Evolutionary conservation across 2,888 invertebrate species (phyloP).

Genomic region (Caenorhabditis macrosperma): DNA sequence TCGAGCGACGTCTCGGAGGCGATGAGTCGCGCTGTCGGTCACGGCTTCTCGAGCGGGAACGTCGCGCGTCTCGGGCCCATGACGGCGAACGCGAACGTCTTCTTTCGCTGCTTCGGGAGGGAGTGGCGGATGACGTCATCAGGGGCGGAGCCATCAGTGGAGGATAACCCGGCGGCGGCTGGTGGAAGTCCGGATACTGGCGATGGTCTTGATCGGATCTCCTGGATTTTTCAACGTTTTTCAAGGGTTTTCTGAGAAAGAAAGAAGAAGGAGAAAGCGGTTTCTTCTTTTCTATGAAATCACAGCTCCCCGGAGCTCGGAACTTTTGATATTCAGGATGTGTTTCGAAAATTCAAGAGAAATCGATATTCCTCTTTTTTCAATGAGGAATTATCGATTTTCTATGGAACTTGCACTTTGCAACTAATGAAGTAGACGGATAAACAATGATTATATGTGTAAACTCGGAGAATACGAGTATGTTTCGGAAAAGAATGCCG

Average conservation of each 20-base stretch:
- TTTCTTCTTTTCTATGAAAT: no score
- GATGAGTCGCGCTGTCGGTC: constrained; percentile 27
- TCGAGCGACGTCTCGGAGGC: constrained; percentile 15
- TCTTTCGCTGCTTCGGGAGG: neutral
- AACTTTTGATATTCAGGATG: no score
- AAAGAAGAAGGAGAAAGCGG: neutral
- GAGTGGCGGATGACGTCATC: neutral
- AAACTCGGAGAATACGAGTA: neutral
- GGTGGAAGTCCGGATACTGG: constrained; percentile 27
- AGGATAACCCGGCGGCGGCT: constrained; percentile 36
- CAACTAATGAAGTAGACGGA: no score
- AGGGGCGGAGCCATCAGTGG: neutral
- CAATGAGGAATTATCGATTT: no score
- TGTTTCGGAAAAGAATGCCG: neutral
- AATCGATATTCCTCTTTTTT: no score
- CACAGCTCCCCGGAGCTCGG: no score
- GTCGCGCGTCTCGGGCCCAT: constrained; percentile 47
- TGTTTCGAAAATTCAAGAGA: no score
- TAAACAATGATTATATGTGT: no score
- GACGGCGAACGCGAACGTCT: constrained; percentile 45
- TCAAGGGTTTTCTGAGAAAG: neutral
- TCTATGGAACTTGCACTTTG: no score
- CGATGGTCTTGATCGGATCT: neutral
- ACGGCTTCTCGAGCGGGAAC: constrained; percentile 26
- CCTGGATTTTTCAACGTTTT: constrained; percentile 18